Base-by-base conservation (phyloP, 2,113 vertebrate genomes). In the Rynchops niger region DNA sequence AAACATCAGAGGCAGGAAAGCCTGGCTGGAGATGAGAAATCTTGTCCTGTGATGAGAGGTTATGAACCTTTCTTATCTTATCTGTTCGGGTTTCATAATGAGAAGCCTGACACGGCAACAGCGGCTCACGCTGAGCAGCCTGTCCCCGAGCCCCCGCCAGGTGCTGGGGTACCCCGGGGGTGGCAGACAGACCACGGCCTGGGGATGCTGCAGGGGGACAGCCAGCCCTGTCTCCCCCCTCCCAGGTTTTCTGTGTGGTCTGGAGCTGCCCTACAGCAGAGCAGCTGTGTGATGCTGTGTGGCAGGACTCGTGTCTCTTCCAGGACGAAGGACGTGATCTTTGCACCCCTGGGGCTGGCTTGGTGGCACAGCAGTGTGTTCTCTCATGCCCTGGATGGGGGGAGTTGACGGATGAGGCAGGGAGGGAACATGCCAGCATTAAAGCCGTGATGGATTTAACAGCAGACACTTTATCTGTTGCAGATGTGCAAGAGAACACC, bases 211-310 rank as follows among this genome's bases (percentile, higher is more conserved):
- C 47, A 47, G 47, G 21, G 47, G 47, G 47, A 47, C 47, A 47
- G 47, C 47, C 47, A 47, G 47, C 47, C 47, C 47, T 47, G 45
- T 47, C 45, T 18, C 45, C 17, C 45, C 21, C 47, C 47, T 11
- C 47, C 47, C 47, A 49, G 47, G 47, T 49, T 22, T 49, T 20
- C 47, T 49, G 47, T 22, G 47, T 22, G 30, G 27, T 34, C 3
- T 30, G 29, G 47, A 27, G 23, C 50, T 65, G 43, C 20, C 45
- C 15, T 15, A 29, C 9, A 2, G 5, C 38, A 29, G 77, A 36
- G 55, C 2, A 3, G 27, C 30, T 2, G 0, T 1, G 3, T 42
- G 45, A 61, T 15, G 26, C 20, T 26, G 21, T 1, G 1, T 55
- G 65, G 34, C 21, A 52, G 42, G 34, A 45, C 12, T 62, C 1